Percentiles rank a stretch among this genome's conserved stretches.
phyloP scores from a whole-genome alignment of 2,888 invertebrate genomes.

The Clostera curtula region DNA sequence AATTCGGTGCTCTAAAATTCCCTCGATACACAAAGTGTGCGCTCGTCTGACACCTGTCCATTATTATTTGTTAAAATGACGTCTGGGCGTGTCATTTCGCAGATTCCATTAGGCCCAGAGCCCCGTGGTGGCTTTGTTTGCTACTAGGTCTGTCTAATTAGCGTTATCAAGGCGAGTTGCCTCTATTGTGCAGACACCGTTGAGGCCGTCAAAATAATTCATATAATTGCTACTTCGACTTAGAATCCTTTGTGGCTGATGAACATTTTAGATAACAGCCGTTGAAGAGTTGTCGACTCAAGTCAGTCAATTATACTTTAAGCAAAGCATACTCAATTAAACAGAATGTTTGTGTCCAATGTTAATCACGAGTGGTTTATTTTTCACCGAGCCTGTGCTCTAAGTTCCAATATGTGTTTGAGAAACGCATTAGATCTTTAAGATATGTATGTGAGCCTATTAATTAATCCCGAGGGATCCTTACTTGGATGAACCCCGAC shows the following conservation, averaged over 20 bases:
- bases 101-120: constrained; percentile 27
- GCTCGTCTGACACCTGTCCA: constrained; percentile 21
- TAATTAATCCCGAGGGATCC: too few relatives aligned
- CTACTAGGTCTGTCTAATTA: constrained; percentile 42
- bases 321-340: not conserved
- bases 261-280: constrained; percentile 17
- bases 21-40: constrained; percentile 8
- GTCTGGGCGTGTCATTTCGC: constrained; percentile 25
- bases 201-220: constrained; percentile 29
- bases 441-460: too few relatives aligned
- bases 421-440: too few relatives aligned
- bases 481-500: too few relatives aligned
- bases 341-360: too few relatives aligned
- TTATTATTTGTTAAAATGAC: constrained; percentile 24
- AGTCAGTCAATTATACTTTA: constrained; percentile 9
- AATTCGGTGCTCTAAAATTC: constrained; percentile 3
- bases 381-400: too few relatives aligned
- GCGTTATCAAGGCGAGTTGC: constrained; percentile 33
- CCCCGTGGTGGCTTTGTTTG: constrained; percentile 32
- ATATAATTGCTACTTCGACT: constrained; percentile 30
- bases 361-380: too few relatives aligned
- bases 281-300: constrained; percentile 7
- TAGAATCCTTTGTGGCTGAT: constrained; percentile 16
- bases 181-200: constrained; percentile 22
- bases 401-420: too few relatives aligned